Base-by-base conservation (phyloP, 1,140 invertebrate genomes). In the Phymastichus coffea region DNA sequence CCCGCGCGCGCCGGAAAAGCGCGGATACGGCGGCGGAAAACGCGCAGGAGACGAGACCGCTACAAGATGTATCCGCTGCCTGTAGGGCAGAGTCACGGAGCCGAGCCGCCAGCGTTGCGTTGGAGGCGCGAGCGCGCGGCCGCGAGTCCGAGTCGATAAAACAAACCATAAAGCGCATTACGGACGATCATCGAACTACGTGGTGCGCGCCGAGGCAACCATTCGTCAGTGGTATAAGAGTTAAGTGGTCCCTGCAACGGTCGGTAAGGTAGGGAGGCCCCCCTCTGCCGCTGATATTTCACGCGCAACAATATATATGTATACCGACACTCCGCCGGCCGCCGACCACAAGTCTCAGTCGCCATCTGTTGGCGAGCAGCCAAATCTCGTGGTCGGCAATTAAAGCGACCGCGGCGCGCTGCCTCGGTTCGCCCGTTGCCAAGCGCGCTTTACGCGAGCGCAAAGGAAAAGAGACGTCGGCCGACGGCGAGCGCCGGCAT, bases 161-260 rank as follows among this genome's bases (percentile, higher is more conserved):
- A 74, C 72, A 73, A 73, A 70, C 70, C 65, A 75, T 77, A 75
- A 78, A 75, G 70, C 71, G 71, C 69, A 69, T 73, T 71, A 76
- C 75, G 72, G 75, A 69, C 67, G 59, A 78, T 71, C 69, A 73
- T 75, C 66, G 74, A 74, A 77, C 78, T 79, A 61, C 49, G 22
- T 64, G 73, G 72, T 75, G 14, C 59, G 9, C 14, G 46, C 9
- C 28, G 49, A 55, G 28, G 28, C 6, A 12, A 33, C 28, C n/a
- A n/a, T n/a, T n/a, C n/a, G n/a, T n/a, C n/a, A n/a, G n/a, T n/a
- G n/a, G n/a, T n/a, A 33, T 12, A 33, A 33, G 12, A 33, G 6
- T 33, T 7, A 6, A 6, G 28, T 33, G 28, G 12, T 12, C 12
- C 6, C 28, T 33, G 70, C 63, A 66, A 67, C 59, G 26, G 73